These are phyloP conservation scores for Anomalospiza imberbis DNA, from an alignment of 2,797 vertebrate species.

Conservation along the genomic window DNA sequence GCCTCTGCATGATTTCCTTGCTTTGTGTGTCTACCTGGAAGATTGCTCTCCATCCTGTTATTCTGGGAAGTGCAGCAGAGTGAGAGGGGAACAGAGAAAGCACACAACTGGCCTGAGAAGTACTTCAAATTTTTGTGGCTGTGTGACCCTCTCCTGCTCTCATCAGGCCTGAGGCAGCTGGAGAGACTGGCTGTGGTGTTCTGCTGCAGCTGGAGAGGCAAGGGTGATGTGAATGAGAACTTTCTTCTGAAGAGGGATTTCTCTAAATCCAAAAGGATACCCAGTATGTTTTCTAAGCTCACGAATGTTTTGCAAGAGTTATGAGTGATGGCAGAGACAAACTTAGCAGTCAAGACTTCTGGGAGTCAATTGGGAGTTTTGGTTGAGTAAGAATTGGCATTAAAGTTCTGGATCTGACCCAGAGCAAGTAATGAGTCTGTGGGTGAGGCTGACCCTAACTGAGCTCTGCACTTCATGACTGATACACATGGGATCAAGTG, in stretches of 20 bases:
- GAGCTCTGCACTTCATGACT: background rate
- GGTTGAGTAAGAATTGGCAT: background rate
- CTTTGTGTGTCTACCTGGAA: background rate
- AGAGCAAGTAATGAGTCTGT: background rate
- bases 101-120: background rate
- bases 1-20: background rate
- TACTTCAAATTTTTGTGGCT: background rate
- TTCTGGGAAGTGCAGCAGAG: background rate
- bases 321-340: background rate
- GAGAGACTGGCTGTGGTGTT: background rate
- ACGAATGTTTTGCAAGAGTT: conserved; percentile 3
- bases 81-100: background rate
- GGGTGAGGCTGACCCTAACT: background rate
- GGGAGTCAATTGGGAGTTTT: background rate
- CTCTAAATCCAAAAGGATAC: background rate
- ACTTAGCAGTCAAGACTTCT: background rate
- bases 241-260: background rate
- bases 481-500: background rate
- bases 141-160: background rate
- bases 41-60: background rate
- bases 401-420: background rate
- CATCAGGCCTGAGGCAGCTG: background rate
- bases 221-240: background rate
- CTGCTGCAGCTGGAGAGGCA: background rate
- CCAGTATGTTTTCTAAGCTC: background rate